These are phyloP conservation scores for Limnephilus rhombicus DNA, from an alignment of 2,888 invertebrate species.

Conservation along the genomic window DNA sequence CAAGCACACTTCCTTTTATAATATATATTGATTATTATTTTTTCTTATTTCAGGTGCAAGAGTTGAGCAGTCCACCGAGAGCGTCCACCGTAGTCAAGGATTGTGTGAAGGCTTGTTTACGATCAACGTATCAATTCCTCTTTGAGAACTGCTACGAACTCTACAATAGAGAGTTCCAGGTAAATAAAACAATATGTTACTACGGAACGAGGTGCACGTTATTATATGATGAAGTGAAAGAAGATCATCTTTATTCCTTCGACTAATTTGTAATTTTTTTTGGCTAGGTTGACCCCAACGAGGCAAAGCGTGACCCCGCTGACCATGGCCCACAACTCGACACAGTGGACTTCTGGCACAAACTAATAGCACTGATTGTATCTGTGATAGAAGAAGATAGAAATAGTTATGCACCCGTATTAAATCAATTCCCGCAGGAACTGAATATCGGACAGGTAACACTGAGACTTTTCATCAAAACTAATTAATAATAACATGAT, in stretches of 20 bases:
- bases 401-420: slow-evolving; percentile 97
- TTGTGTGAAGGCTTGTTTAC: slow-evolving; percentile 98
- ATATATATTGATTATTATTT: neutral
- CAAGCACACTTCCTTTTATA: no score
- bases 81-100: slow-evolving; percentile 99
- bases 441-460: slow-evolving; percentile 96
- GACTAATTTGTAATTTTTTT: slow-evolving; percentile 72
- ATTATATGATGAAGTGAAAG: neutral
- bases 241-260: neutral
- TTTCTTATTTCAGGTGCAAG: slow-evolving; percentile 87
- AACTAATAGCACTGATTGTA: slow-evolving; percentile 96
- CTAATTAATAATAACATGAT: neutral
- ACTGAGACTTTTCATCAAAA: neutral
- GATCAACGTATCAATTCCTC: slow-evolving; percentile 99
- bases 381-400: slow-evolving; percentile 99
- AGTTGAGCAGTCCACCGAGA: slow-evolving; percentile 97
- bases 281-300: slow-evolving; percentile 89
- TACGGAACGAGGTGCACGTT: no score
- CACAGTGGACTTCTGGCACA: slow-evolving; percentile 98
- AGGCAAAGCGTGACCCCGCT: slow-evolving; percentile 91
- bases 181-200: slow-evolving; percentile 68
- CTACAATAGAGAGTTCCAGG: slow-evolving; percentile 95
- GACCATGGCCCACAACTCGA: slow-evolving; percentile 92
- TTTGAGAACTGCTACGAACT: slow-evolving; percentile 99
- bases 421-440: slow-evolving; percentile 99